Conservation (phyloP, 2,888 invertebrate species). For the Ecdyonurus torrentis region DNA sequence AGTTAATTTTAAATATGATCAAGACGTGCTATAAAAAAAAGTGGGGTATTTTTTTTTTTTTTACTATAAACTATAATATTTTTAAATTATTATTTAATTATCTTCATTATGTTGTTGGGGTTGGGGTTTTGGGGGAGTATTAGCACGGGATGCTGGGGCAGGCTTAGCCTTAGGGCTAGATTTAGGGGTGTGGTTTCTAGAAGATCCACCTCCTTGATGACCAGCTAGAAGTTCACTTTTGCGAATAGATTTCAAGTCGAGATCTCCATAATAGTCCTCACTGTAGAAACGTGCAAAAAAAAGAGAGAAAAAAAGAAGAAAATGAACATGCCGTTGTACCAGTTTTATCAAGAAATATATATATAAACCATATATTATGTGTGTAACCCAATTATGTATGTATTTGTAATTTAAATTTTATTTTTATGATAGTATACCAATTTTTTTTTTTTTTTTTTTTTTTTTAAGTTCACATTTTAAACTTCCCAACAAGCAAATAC, state of each 20-base stretch:
- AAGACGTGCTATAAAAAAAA: too few species aligned
- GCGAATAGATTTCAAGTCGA: constrained; percentile 88
- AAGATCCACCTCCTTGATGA: constrained; percentile 24
- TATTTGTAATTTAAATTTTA: too few species aligned
- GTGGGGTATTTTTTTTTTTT: background rate
- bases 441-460: too few species aligned
- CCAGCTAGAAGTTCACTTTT: constrained; percentile 83
- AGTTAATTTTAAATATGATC: background rate
- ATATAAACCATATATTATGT: too few species aligned
- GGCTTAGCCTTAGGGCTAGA: constrained; percentile 34
- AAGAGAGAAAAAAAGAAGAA: constrained; percentile 22
- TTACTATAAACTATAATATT: background rate
- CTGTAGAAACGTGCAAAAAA: too few species aligned
- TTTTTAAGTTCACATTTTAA: too few species aligned
- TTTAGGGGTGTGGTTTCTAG: constrained; percentile 25
- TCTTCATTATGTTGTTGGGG: background rate
- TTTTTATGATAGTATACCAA: too few species aligned
- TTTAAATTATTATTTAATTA: background rate
- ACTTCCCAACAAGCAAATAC: too few species aligned
- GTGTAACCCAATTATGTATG: too few species aligned
- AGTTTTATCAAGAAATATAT: too few species aligned
- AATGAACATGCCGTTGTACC: background rate
- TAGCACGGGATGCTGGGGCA: constrained; percentile 5
- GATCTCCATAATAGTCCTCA: constrained; percentile 92
- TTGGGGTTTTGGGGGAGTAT: constrained; percentile 1